Conservation (phyloP, 2,888 invertebrate genomes). For the Silvanus unidentatus region DNA sequence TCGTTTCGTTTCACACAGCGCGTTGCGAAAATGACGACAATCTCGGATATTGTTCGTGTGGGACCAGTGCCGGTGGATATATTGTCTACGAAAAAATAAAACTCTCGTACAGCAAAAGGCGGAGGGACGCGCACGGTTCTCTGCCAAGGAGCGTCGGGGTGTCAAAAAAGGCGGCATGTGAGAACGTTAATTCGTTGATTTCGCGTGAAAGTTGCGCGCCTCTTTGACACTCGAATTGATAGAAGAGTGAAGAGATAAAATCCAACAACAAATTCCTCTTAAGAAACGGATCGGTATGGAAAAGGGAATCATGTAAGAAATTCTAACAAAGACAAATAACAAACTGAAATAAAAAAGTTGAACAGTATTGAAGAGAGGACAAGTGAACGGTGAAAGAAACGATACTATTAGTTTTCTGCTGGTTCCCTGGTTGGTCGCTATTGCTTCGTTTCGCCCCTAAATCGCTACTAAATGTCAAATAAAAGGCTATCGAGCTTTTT, state of each 20-base stretch:
- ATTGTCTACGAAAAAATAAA: slow-evolving; percentile 13
- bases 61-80: slow-evolving; percentile 24
- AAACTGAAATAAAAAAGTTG: slow-evolving; percentile 10
- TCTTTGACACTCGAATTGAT: too few species aligned
- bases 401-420: slow-evolving; percentile 20
- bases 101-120: too few species aligned
- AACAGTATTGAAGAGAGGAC: slow-evolving; percentile 4
- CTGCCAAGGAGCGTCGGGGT: too few species aligned
- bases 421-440: slow-evolving; percentile 27
- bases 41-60: slow-evolving; percentile 43
- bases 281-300: too few species aligned
- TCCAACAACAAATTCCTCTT: too few species aligned
- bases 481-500: slow-evolving; percentile 40
- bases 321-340: slow-evolving; percentile 12
- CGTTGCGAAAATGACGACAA: slow-evolving; percentile 43
- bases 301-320: too few species aligned
- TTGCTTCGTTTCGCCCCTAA: slow-evolving; percentile 30
- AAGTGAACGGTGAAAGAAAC: slow-evolving; percentile 14
- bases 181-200: too few species aligned
- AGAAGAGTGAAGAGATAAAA: too few species aligned
- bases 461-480: slow-evolving; percentile 43
- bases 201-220: too few species aligned
- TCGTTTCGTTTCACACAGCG: slow-evolving; percentile 31
- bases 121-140: too few species aligned
- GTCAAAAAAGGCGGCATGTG: too few species aligned